Percentiles rank a stretch among this genome's conserved stretches.
phyloP scores from a whole-genome alignment of 2,113 vertebrate genomes.

The Alces alces region DNA sequence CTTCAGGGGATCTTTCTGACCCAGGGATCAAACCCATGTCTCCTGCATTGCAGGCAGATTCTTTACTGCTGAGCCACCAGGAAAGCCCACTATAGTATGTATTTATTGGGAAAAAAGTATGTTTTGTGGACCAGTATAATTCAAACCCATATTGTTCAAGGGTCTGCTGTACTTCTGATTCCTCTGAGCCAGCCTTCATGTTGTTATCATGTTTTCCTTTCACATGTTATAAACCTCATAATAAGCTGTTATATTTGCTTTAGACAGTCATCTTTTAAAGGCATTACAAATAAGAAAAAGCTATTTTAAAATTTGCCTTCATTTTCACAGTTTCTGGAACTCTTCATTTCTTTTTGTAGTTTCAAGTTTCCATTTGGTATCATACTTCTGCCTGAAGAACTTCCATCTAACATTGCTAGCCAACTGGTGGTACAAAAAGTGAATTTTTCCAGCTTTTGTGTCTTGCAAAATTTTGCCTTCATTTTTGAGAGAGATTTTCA shows the following conservation, averaged over 20 bases:
- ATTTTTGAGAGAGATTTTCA: conserved; percentile 3
- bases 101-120: background rate
- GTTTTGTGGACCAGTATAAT: background rate
- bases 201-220: background rate
- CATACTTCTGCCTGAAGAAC: background rate
- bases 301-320: background rate
- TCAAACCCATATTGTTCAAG: background rate
- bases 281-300: background rate
- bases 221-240: background rate
- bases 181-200: background rate
- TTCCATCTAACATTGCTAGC: background rate
- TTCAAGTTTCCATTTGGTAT: background rate
- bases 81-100: background rate
- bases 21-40: background rate
- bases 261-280: background rate
- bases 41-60: background rate
- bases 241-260: background rate
- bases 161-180: background rate
- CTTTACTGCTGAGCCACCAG: background rate
- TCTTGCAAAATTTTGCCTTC: background rate
- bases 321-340: background rate
- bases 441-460: background rate
- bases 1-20: background rate
- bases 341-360: conserved; percentile 1
- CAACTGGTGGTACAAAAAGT: background rate